phyloP scores from a whole-genome alignment of 2,888 invertebrate genomes.

The Rambutsinella grinnellia region DNA sequence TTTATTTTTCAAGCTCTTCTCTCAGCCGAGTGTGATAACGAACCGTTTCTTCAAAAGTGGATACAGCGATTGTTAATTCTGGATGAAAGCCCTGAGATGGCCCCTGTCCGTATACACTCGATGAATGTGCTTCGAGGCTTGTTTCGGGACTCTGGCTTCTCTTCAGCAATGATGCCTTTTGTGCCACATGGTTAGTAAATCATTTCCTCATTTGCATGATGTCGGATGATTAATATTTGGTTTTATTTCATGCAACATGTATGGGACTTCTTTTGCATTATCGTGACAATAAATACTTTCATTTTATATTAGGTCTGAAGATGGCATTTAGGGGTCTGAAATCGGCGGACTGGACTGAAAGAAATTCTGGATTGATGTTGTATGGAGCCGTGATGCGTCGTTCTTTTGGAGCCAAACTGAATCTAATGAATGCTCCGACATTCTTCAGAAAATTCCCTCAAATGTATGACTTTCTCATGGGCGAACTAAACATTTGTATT shows the following conservation, averaged over 20 bases:
- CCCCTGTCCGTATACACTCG: slow-evolving; percentile 78
- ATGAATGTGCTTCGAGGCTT: slow-evolving; percentile 88
- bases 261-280: slow-evolving; percentile 65
- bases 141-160: slow-evolving; percentile 82
- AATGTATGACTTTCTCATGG: slow-evolving; percentile 74
- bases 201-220: not conserved
- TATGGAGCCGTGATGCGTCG: slow-evolving; percentile 86
- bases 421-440: slow-evolving; percentile 73
- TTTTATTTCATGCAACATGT: not conserved
- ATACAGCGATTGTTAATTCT: slow-evolving; percentile 53
- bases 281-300: no score
- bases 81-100: slow-evolving; percentile 65
- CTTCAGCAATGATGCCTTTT: slow-evolving; percentile 79
- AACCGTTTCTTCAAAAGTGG: slow-evolving; percentile 54
- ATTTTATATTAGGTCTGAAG: no score
- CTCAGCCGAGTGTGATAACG: slow-evolving; percentile 55
- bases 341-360: slow-evolving; percentile 82
- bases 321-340: slow-evolving; percentile 82
- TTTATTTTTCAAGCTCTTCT: slow-evolving; percentile 81
- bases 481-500: slow-evolving; percentile 69
- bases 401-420: slow-evolving; percentile 79
- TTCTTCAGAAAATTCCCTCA: slow-evolving; percentile 83
- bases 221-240: not conserved
- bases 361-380: slow-evolving; percentile 88
- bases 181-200: slow-evolving; percentile 74